Conservation (phyloP, 2,113 vertebrate genomes). For the Picathartes gymnocephalus region DNA sequence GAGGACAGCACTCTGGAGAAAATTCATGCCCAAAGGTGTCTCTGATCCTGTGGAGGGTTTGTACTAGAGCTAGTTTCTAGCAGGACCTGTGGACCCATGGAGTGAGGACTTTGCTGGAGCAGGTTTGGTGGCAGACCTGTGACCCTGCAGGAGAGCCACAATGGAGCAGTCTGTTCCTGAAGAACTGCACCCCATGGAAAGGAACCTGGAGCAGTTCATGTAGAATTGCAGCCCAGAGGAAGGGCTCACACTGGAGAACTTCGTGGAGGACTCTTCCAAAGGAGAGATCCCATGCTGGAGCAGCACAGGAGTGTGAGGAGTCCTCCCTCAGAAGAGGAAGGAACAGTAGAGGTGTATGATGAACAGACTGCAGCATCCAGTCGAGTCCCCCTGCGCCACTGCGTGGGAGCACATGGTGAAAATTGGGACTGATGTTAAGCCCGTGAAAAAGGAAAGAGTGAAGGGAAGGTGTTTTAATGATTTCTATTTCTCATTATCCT, state of each 20-base stretch:
- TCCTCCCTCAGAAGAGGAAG: background rate
- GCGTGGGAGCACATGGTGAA: fast-evolving
- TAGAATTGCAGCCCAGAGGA: background rate
- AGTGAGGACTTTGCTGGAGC: background rate
- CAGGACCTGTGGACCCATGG: background rate
- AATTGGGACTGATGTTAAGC: background rate
- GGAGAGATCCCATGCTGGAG: background rate
- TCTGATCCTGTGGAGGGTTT: fast-evolving
- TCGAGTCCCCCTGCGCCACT: background rate
- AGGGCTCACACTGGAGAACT: background rate
- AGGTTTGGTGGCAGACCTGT: background rate
- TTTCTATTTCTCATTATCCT: background rate
- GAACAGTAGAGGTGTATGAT: background rate
- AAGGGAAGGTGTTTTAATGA: background rate
- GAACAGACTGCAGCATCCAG: background rate
- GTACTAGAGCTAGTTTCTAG: background rate
- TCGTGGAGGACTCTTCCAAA: background rate
- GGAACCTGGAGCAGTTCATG: background rate
- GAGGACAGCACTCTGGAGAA: background rate
- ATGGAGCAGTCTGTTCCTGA: background rate
- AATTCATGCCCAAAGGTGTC: background rate
- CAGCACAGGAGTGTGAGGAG: background rate
- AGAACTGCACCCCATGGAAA: background rate
- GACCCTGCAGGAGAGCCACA: background rate
- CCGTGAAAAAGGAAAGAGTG: background rate